A percentile compares a stretch with the other conserved stretches of the same genome.
Conservation (phyloP, 1,140 invertebrate species). For the Dinoponera quadriceps region DNA sequence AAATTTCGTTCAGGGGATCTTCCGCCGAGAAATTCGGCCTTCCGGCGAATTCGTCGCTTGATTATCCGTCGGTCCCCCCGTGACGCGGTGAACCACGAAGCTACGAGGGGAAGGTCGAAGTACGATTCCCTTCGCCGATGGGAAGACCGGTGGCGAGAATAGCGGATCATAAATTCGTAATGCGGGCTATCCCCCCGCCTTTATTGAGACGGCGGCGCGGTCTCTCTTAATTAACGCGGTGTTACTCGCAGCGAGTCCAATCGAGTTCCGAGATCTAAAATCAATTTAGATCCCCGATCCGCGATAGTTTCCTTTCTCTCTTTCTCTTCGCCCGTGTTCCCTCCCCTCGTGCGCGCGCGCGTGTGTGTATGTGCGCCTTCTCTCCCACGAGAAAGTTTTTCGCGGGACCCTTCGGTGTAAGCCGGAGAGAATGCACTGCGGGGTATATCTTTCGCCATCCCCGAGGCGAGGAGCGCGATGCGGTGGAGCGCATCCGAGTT, state of each 20-base stretch:
- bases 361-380: slow-evolving; percentile 19
- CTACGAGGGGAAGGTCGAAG: too few species aligned
- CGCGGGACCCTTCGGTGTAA: slow-evolving; percentile 28
- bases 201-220: slow-evolving; percentile 75
- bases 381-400: slow-evolving; percentile 34
- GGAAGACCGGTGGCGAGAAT: slow-evolving; percentile 26
- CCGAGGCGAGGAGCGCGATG: not conserved
- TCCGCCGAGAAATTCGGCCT: too few species aligned
- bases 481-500: not conserved
- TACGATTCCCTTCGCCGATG: not conserved
- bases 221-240: slow-evolving; percentile 78
- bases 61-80: too few species aligned
- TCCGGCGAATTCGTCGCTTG: not conserved
- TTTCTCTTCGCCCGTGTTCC: slow-evolving; percentile 2
- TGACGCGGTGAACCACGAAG: too few species aligned
- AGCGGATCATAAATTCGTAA: slow-evolving; percentile 72
- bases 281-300: slow-evolving; percentile 78
- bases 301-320: slow-evolving; percentile 68
- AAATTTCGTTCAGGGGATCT: too few species aligned
- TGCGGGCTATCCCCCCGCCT: slow-evolving; percentile 65
- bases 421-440: slow-evolving; percentile 31
- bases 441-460: slow-evolving; percentile 16
- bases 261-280: slow-evolving; percentile 78
- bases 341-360: slow-evolving; percentile 67
- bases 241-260: slow-evolving; percentile 71